Base-by-base conservation (phyloP, 2,797 vertebrate species). In the Lindbergichthys nudifrons region DNA sequence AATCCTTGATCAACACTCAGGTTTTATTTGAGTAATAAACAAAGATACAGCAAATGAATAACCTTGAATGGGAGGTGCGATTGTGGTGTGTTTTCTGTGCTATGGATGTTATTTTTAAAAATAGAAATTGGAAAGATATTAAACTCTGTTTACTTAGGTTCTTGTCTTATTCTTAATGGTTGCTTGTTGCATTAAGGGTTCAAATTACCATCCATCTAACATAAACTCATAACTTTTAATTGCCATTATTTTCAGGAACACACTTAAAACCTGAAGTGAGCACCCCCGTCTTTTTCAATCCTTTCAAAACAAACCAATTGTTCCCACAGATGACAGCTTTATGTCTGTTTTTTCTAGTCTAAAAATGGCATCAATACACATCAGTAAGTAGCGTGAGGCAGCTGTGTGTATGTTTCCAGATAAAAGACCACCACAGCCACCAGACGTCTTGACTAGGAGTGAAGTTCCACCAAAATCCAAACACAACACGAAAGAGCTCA, bases 361-460 rank as follows among this genome's bases (percentile, higher is more conserved):
- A 87, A 83, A 91, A 87, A 62, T 77, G 73, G 76, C 74, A 83
- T 54, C 67, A 73, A 66, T 88, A 87, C 90, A 87, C 87, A 90
- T 82, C 62, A 79, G 73, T 48, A 51, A 23, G 60, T 47, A 71
- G 51, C 4, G 16, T 70, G 46, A 81, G 48, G 74, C 77, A 80
- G 76, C 84, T 84, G 80, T 65, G 71, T 60, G 58, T 61, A 56
- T 62, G 64, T 68, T 65, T 74, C 58, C 13, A 79, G 64, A 87
- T 86, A 79, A 83, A 81, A 88, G 77, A 79, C 79, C 77, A 74
- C 60, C 73, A 65, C 72, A 78, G 65, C 47, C 60, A 85, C 41
- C 23, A 64, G 54, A 80, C 30, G 43, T 78, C 66, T 68, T 72
- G 86, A 76, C 79, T 86, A 88, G 54, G 51, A 82, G 76, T 77